A percentile compares a stretch with the other conserved stretches of the same genome.
Evolutionary conservation across 2,888 invertebrate species (phyloP).

Genomic region (Scaptomyza cyrtandrae): DNA sequence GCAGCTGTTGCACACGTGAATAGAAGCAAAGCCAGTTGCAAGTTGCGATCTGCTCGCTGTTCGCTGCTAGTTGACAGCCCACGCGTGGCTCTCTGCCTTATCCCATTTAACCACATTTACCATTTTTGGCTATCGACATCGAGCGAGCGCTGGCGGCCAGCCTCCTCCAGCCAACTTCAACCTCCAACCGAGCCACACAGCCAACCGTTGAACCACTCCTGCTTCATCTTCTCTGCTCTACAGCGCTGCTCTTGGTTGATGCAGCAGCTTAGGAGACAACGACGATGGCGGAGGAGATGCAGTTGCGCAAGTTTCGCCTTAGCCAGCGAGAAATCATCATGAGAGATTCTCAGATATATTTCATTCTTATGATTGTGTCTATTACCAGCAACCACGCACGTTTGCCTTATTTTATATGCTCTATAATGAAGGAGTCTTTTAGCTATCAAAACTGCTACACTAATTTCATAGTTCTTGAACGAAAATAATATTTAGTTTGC

Average conservation of each 20-base stretch:
- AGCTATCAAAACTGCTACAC: not conserved
- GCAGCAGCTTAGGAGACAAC: slow-evolving; percentile 52
- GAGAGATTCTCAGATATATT: slow-evolving; percentile 80
- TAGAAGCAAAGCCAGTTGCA: slow-evolving; percentile 19
- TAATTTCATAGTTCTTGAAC: not conserved
- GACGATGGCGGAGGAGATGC: slow-evolving; percentile 20
- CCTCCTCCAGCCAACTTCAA: slow-evolving; percentile 62
- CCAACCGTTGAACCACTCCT: slow-evolving; percentile 65
- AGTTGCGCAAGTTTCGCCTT: slow-evolving; percentile 68
- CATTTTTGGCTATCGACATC: slow-evolving; percentile 80
- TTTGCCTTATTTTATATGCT: slow-evolving; percentile 63
- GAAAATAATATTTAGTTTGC: no score
- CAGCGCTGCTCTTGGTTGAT: slow-evolving; percentile 31
- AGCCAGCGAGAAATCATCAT: slow-evolving; percentile 62
- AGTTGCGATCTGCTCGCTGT: slow-evolving; percentile 22
- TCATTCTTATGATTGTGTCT: slow-evolving; percentile 81
- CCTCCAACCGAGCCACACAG: slow-evolving; percentile 44
- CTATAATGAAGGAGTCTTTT: not conserved
- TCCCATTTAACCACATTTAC: slow-evolving; percentile 80
- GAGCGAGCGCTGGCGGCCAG: slow-evolving; percentile 69
- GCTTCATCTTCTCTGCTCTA: slow-evolving; percentile 51
- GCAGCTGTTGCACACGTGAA: slow-evolving; percentile 41
- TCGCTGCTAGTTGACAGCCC: slow-evolving; percentile 69
- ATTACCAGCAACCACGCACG: slow-evolving; percentile 79
- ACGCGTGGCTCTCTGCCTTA: slow-evolving; percentile 78